Conservation (phyloP, 2,113 vertebrate species). For the Engystomops pustulosus region DNA sequence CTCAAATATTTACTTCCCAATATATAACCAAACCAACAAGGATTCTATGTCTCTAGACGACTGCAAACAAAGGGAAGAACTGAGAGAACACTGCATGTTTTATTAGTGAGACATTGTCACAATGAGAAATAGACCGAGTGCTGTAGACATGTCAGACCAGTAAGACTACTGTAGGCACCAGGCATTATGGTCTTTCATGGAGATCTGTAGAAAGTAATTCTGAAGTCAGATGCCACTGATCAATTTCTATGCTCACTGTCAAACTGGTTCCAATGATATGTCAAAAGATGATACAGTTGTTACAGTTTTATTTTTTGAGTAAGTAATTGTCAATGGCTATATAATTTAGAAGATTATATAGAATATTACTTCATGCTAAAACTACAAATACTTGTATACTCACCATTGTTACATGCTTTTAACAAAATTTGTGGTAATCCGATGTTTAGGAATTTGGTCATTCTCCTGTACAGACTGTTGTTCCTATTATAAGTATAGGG, state of each 20-base stretch:
- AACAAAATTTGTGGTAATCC: too few relatives aligned
- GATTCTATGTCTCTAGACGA: conserved; percentile 52
- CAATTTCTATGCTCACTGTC: background rate
- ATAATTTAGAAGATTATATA: too few relatives aligned
- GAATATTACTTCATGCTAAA: too few relatives aligned
- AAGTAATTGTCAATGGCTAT: too few relatives aligned
- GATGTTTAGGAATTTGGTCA: too few relatives aligned
- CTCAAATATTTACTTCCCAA: conserved; percentile 82
- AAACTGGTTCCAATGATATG: background rate
- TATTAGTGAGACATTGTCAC: background rate
- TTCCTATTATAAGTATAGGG: too few relatives aligned
- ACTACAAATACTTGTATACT: too few relatives aligned
- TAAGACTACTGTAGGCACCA: background rate
- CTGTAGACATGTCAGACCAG: background rate
- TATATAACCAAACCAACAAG: conserved; percentile 67
- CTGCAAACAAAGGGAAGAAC: conserved; percentile 4
- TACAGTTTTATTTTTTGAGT: too few relatives aligned
- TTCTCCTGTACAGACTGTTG: too few relatives aligned
- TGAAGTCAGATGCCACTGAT: background rate
- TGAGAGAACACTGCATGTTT: background rate
- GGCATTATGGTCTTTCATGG: background rate
- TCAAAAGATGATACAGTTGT: background rate
- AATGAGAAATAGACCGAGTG: background rate
- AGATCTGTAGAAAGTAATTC: background rate
- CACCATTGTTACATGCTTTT: too few relatives aligned